These are phyloP conservation scores for Lophius piscatorius DNA, from an alignment of 2,113 vertebrate genomes.

Conservation along the genomic window DNA sequence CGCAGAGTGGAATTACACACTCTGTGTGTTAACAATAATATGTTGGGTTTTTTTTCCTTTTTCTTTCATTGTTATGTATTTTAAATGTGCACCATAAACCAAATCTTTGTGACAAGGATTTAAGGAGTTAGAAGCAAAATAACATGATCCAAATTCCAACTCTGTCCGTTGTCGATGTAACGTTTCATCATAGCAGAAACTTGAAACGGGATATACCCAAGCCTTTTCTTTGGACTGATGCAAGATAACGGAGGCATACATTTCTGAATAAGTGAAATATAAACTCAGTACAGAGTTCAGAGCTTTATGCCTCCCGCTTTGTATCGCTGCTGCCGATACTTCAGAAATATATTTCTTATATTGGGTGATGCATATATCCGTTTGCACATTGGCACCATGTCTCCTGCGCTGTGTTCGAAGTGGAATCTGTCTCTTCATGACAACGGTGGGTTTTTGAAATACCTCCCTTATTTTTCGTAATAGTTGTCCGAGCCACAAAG, in stretches of 20 bases:
- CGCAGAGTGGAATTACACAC: too few relatives aligned
- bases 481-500: conserved; percentile 48
- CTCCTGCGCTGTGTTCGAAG: conserved; percentile 46
- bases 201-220: conserved; percentile 53
- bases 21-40: too few relatives aligned
- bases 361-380: conserved; percentile 67
- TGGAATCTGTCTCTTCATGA: conserved; percentile 59
- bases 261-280: conserved; percentile 69
- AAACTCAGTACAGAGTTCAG: conserved; percentile 62
- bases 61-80: conserved; percentile 19
- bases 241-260: conserved; percentile 59
- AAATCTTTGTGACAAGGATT: conserved; percentile 35
- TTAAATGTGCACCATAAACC: conserved; percentile 42
- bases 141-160: conserved; percentile 56
- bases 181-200: conserved; percentile 62
- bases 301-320: conserved; percentile 44
- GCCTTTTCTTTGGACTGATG: conserved; percentile 56
- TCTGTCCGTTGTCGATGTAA: conserved; percentile 43
- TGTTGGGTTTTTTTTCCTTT: conserved; percentile 18
- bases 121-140: conserved; percentile 46
- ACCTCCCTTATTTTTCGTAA: conserved; percentile 62
- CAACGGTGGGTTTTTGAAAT: conserved; percentile 60
- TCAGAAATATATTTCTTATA: conserved; percentile 63
- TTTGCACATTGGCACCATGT: conserved; percentile 41
- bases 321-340: conserved; percentile 48